Conservation (phyloP, 2,888 invertebrate genomes). For the Sabellastarte sp. region DNA sequence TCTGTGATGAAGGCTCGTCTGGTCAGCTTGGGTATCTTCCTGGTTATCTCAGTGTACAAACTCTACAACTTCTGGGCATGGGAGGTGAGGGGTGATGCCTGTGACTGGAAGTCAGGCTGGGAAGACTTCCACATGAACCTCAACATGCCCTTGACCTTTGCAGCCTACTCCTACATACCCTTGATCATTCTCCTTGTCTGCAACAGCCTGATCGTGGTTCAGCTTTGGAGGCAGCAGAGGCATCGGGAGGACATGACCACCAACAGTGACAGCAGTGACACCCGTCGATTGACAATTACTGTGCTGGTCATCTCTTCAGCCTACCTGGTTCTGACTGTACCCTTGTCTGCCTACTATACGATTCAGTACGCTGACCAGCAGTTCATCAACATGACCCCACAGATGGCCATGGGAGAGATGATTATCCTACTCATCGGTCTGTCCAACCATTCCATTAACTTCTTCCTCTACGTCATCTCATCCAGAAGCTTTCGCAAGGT, state of each 20-base stretch:
- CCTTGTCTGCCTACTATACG: conserved; percentile 17
- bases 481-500: conserved; percentile 22
- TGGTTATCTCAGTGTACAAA: conserved; percentile 6
- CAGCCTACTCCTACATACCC: not conserved
- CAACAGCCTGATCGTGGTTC: conserved; percentile 1
- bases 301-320: conserved; percentile 13
- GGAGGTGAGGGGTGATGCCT: conserved; percentile 1
- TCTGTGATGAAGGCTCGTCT: conserved; percentile 2
- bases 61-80: conserved; percentile 14
- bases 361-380: conserved; percentile 5
- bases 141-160: not conserved
- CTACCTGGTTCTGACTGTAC: conserved; percentile 19
- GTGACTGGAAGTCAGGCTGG: not conserved
- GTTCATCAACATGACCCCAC: conserved; percentile 11
- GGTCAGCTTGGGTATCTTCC: not conserved
- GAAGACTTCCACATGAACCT: not conserved
- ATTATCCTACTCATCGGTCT: conserved; percentile 17
- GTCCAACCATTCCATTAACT: conserved; percentile 19
- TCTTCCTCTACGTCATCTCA: conserved; percentile 24
- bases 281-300: not conserved
- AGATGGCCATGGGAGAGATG: conserved; percentile 7
- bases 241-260: not conserved
- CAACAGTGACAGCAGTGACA: not conserved
- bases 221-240: not conserved
- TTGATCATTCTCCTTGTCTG: not conserved